Conservation (phyloP, 2,888 invertebrate genomes). For the Hydrotaea diabolus region DNA sequence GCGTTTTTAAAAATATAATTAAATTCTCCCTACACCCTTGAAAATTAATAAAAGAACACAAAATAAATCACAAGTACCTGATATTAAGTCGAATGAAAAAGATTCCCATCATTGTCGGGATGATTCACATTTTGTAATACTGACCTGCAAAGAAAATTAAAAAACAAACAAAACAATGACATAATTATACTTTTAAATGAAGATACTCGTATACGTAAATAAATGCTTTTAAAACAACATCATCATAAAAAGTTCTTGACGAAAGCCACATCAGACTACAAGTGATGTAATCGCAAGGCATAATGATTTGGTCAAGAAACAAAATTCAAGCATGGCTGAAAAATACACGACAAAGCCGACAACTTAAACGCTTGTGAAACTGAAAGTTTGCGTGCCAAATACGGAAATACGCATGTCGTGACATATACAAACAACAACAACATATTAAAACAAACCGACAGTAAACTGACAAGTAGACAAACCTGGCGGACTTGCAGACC, state of each 20-base stretch:
- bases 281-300: constrained; percentile 59
- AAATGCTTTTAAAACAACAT: constrained; percentile 13
- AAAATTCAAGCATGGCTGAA: constrained; percentile 30
- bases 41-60: too few relatives aligned
- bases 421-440: constrained; percentile 35
- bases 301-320: too few relatives aligned
- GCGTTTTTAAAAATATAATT: too few relatives aligned
- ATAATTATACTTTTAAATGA: constrained; percentile 46
- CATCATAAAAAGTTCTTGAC: constrained; percentile 27
- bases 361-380: constrained; percentile 43
- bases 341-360: not conserved
- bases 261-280: not conserved
- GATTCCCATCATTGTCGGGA: not conserved
- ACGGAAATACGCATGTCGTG: constrained; percentile 67
- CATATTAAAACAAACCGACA: too few relatives aligned
- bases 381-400: constrained; percentile 57
- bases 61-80: constrained; percentile 18
- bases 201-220: constrained; percentile 1
- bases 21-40: too few relatives aligned
- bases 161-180: constrained; percentile 37
- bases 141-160: constrained; percentile 61
- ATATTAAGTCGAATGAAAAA: not conserved
- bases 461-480: not conserved
- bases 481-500: not conserved
- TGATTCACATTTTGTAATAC: constrained; percentile 30